These are phyloP conservation scores for Scomberomorus guttatus DNA, from an alignment of 2,797 vertebrate genomes.

Conservation along the genomic window DNA sequence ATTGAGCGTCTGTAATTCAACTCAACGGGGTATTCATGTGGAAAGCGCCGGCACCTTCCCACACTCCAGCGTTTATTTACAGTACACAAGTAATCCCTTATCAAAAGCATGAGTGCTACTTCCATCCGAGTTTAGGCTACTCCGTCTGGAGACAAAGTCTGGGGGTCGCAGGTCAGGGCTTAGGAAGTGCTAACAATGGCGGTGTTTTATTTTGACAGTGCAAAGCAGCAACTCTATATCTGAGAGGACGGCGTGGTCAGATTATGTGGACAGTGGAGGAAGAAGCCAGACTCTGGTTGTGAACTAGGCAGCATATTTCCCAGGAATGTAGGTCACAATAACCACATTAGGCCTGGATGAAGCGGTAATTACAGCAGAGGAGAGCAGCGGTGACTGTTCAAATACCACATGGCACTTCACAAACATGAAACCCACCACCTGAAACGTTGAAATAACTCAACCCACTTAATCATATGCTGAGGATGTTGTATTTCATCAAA, in stretches of 20 bases:
- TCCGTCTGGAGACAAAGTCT: slow-evolving; percentile 50
- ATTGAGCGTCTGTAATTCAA: slow-evolving; percentile 81
- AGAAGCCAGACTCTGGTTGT: slow-evolving; percentile 56
- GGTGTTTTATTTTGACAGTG: slow-evolving; percentile 70
- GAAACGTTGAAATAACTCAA: slow-evolving; percentile 60
- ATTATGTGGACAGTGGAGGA: slow-evolving; percentile 61
- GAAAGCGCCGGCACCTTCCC: slow-evolving; percentile 78
- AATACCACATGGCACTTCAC: slow-evolving; percentile 59
- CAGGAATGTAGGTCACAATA: slow-evolving; percentile 85
- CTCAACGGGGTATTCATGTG: slow-evolving; percentile 73
- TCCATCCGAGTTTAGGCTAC: slow-evolving; percentile 60
- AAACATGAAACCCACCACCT: slow-evolving; percentile 80
- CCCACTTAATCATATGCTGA: slow-evolving; percentile 58
- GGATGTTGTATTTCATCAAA: slow-evolving; percentile 53
- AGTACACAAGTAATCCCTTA: slow-evolving; percentile 78
- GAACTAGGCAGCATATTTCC: slow-evolving; percentile 66
- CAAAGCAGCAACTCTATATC: slow-evolving; percentile 40
- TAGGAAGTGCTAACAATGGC: slow-evolving; percentile 81
- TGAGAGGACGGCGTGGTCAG: slow-evolving; percentile 54
- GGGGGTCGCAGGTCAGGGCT: slow-evolving; percentile 68
- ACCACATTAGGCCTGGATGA: slow-evolving; percentile 81
- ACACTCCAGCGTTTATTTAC: slow-evolving; percentile 78
- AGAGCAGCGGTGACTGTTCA: slow-evolving; percentile 53
- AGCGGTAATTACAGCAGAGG: slow-evolving; percentile 75
- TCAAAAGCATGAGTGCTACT: slow-evolving; percentile 61